A percentile compares a stretch with the other conserved stretches of the same genome.
These are phyloP conservation scores for Cataglyphis livida DNA, from an alignment of 2,888 invertebrate species.

Conservation along the genomic window DNA sequence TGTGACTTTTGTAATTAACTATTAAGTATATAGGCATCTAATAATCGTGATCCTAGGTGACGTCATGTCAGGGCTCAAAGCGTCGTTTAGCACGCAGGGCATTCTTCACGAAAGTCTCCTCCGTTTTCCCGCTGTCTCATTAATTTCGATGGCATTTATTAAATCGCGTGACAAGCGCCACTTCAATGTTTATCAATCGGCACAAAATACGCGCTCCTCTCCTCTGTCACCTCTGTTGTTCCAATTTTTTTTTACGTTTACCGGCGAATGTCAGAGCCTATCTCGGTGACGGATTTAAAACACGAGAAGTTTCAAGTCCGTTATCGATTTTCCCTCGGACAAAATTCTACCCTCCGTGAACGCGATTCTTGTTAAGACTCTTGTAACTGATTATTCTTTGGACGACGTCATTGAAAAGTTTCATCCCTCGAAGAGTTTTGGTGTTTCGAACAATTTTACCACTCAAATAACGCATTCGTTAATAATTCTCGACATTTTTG, in stretches of 20 bases:
- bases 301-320: background rate
- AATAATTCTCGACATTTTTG: conserved; percentile 10
- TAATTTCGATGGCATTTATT: conserved; percentile 60
- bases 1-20: background rate
- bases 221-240: background rate
- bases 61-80: conserved; percentile 3
- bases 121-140: conserved; percentile 6
- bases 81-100: conserved; percentile 53
- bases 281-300: background rate
- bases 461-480: background rate
- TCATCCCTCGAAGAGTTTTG: background rate
- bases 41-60: background rate
- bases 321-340: conserved; percentile 13
- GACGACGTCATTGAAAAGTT: background rate
- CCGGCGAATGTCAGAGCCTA: background rate
- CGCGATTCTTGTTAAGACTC: background rate
- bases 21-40: background rate
- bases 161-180: conserved; percentile 68
- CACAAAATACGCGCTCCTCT: conserved; percentile 43
- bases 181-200: conserved; percentile 53
- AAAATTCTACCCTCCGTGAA: conserved; percentile 8
- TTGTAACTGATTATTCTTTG: conserved; percentile 9
- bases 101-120: conserved; percentile 15
- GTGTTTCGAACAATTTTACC: background rate
- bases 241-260: conserved; percentile 49